Percentiles rank a stretch among this genome's conserved stretches.
These are phyloP conservation scores for Cryptophagus acutangulus DNA, from an alignment of 2,888 invertebrate species.

Conservation along the genomic window DNA sequence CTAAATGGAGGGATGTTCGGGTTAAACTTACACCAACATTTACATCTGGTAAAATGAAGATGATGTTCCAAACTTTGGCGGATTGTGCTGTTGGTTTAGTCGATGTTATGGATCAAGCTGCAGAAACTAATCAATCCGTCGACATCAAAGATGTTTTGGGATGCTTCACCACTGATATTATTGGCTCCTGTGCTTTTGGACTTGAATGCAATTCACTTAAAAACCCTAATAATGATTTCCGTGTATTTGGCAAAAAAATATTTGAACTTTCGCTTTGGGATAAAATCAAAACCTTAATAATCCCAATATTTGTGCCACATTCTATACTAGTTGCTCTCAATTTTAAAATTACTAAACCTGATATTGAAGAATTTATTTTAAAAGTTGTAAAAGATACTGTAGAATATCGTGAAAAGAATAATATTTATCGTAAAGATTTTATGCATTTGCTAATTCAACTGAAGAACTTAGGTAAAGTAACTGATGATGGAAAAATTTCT, in stretches of 20 bases:
- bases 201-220: conserved; percentile 53
- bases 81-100: conserved; percentile 32
- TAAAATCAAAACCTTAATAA: no score
- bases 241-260: conserved; percentile 22
- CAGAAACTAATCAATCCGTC: conserved; percentile 26
- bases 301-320: background rate
- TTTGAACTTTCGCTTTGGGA: no score
- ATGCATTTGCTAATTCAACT: conserved; percentile 51
- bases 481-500: conserved; percentile 16
- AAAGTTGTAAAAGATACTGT: conserved; percentile 45
- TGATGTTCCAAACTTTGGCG: conserved; percentile 56
- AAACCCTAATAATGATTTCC: conserved; percentile 50
- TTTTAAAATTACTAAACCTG: conserved; percentile 11
- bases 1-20: conserved; percentile 57
- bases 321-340: background rate
- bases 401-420: conserved; percentile 45
- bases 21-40: conserved; percentile 59
- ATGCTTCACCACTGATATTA: conserved; percentile 49
- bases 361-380: conserved; percentile 15
- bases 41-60: conserved; percentile 60
- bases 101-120: conserved; percentile 24
- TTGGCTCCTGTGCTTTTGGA: conserved; percentile 54
- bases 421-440: conserved; percentile 51
- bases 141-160: conserved; percentile 47
- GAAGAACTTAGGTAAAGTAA: conserved; percentile 40